phyloP scores from a whole-genome alignment of 1,140 invertebrate species.

The Saccostrea cuccullata region DNA sequence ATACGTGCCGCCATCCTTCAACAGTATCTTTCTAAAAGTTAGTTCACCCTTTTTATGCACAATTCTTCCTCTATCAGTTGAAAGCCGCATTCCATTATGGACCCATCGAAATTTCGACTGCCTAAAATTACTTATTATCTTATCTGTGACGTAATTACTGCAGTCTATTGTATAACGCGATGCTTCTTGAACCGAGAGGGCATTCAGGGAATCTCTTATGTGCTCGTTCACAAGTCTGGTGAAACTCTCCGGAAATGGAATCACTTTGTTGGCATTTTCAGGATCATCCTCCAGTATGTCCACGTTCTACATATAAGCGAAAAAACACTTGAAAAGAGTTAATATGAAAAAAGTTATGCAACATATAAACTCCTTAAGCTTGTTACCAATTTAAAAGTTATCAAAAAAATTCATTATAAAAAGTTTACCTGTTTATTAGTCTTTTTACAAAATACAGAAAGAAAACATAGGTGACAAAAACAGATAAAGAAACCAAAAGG shows the following conservation, averaged over 20 bases:
- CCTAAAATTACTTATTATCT: background rate
- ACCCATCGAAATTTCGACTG: constrained; percentile 13
- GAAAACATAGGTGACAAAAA: background rate
- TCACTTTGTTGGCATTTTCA: background rate
- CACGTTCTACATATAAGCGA: background rate
- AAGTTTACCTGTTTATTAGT: background rate
- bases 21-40: background rate
- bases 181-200: background rate
- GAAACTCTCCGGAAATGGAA: background rate
- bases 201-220: background rate
- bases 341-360: background rate
- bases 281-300: background rate
- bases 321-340: background rate
- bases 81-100: background rate
- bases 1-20: background rate
- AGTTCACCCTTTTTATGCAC: background rate
- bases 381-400: background rate
- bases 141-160: background rate
- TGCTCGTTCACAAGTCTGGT: background rate
- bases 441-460: background rate
- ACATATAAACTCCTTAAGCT: background rate
- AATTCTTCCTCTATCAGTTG: background rate
- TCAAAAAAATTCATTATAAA: background rate
- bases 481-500: background rate
- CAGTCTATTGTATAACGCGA: background rate